Base-by-base conservation (phyloP, 2,113 vertebrate genomes). In the Pygathrix nemaeus region DNA sequence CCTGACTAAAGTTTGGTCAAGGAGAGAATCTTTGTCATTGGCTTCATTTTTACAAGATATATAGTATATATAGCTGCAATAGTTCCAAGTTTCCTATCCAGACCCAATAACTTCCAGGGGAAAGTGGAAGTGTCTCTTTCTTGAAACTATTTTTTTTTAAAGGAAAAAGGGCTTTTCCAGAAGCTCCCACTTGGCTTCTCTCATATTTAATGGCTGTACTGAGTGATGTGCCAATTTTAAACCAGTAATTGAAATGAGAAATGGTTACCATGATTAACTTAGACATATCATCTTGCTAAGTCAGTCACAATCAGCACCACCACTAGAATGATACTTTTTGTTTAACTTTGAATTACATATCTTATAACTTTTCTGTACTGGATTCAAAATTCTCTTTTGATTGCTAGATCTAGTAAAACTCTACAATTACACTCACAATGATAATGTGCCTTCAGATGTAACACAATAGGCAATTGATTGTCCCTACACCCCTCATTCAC, bases 351-450 rank as follows among this genome's bases (percentile, higher is more conserved):
- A 93, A 84, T 48, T 59, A 55, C 23, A 94, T 84, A 81, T 40
- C 4, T 48, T 95, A 6, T 85, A 93, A 81, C 73, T 79, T 94
- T 92, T 97, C 8, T 66, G 78, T 48, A 92, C 8, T 18, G 50
- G 87, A 83, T 83, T 95, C 40, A 96, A 94, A 90, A 18, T 94
- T 88, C 8, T 92, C 12, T 93, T 38, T 95, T 83, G 13, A 68
- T 55, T 73, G 27, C 16, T 96, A 79, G 45, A 45, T 52, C 17
- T 93, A 85, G 52, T 68, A 93, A 93, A 96, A 93, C 20, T 81
- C 75, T 86, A 4, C 3, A 85, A n/a, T 90, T 89, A 89, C 32
- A 48, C 38, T 64, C 17, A 43, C 43, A 57, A 66, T 61, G 20
- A 82, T 78, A 45, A 52, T 32, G 35, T 84, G 43, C 79, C 75